These are phyloP conservation scores for Tamandua tetradactyla DNA, from an alignment of 2,797 vertebrate species.

Conservation along the genomic window DNA sequence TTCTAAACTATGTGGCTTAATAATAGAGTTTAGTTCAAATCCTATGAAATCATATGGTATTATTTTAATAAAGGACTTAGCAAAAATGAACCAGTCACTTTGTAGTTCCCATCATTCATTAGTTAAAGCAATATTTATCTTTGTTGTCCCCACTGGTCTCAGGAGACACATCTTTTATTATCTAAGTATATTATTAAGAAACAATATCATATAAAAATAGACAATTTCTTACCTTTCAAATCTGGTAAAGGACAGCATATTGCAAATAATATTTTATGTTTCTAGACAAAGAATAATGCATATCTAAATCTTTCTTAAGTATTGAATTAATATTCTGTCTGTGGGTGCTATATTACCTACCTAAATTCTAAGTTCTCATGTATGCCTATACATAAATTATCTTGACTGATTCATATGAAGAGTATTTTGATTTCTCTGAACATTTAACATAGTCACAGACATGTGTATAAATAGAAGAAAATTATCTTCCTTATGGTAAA, in stretches of 20 bases:
- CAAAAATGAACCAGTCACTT: slow-evolving; percentile 9
- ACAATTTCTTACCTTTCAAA: slow-evolving; percentile 44
- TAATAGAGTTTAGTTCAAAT: slow-evolving; percentile 13
- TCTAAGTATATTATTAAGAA: slow-evolving; percentile 66
- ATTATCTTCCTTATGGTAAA: background rate
- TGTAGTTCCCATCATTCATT: background rate
- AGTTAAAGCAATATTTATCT: slow-evolving; percentile 36
- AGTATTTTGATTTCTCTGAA: slow-evolving; percentile 61
- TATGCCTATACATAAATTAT: slow-evolving; percentile 68
- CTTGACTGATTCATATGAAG: slow-evolving; percentile 63
- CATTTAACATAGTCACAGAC: background rate
- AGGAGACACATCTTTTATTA: slow-evolving; percentile 57
- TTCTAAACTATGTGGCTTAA: slow-evolving; percentile 38
- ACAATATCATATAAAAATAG: slow-evolving; percentile 21
- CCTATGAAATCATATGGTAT: slow-evolving; percentile 3
- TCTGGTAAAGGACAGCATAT: background rate
- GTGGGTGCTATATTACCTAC: background rate
- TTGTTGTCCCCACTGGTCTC: background rate
- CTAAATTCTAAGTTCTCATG: background rate
- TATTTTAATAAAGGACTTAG: slow-evolving; percentile 64
- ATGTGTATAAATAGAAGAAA: background rate
- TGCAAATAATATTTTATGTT: background rate
- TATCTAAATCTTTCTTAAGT: slow-evolving; percentile 23
- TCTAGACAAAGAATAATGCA: background rate
- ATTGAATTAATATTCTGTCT: background rate